Conservation (phyloP, 2,888 invertebrate genomes). For the Chesias legatella region DNA sequence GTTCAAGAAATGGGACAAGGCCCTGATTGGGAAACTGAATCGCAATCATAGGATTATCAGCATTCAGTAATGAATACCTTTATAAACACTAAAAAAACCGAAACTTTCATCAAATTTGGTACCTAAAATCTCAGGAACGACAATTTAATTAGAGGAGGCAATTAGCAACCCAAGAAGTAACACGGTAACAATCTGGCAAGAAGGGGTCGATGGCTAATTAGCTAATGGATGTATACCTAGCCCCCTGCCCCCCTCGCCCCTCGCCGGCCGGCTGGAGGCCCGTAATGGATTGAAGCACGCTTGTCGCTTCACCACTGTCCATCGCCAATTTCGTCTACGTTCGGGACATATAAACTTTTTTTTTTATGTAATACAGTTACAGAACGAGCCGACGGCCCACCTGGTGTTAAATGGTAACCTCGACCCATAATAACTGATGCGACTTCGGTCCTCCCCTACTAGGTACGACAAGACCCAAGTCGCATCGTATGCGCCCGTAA, state of each 20-base stretch:
- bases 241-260: slow-evolving; percentile 36
- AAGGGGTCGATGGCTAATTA: slow-evolving; percentile 71
- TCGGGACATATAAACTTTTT: slow-evolving; percentile 4
- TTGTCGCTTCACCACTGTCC: slow-evolving; percentile 42
- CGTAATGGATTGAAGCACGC: slow-evolving; percentile 75
- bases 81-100: too few species aligned
- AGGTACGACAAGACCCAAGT: too few species aligned
- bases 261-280: slow-evolving; percentile 30
- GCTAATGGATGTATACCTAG: slow-evolving; percentile 59
- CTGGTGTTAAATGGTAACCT: too few species aligned
- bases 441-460: too few species aligned
- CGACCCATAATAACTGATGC: too few species aligned
- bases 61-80: too few species aligned
- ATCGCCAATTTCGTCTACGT: slow-evolving; percentile 55
- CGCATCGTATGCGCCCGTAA: too few species aligned
- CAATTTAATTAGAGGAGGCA: slow-evolving; percentile 44
- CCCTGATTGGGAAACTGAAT: too few species aligned
- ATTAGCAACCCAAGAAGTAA: slow-evolving; percentile 63
- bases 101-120: slow-evolving; percentile 14
- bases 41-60: too few species aligned
- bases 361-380: too few species aligned
- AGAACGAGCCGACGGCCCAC: too few species aligned
- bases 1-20: background rate
- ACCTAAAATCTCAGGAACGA: slow-evolving; percentile 26
- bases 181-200: slow-evolving; percentile 68